Evolutionary conservation across 1,140 invertebrate species (phyloP), one percentile per base, ranked within the genome.

Genomic region (Caenorhabditis briggsae): DNA sequence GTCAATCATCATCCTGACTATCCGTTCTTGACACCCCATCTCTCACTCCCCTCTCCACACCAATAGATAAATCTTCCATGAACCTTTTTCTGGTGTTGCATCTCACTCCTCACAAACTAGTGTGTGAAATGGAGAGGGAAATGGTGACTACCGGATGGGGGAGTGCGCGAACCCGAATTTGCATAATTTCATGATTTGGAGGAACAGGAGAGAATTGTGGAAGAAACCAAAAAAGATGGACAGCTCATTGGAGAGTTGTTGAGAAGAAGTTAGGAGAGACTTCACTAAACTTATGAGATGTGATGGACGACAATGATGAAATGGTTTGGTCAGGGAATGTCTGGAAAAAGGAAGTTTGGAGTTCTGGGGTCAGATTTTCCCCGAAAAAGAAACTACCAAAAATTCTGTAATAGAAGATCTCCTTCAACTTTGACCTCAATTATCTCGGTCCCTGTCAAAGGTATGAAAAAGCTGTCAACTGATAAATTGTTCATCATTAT

Each of bases 101-200:
- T 33, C 56, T 20, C 56, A 8, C 64, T 70, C 20, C 33, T 46
- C 7, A n/a, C 6, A 46, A 16, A 25, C 6, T 53, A 43, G 70
- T 18, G 46, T 43, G n/a, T 5, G 9, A 20, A 46, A 23, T 25
- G 16, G 46, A 48, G 23, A 25, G 33, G 41, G 46, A 20, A 16
- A 25, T 14, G 18, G 64, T 5, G 64, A 46, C 16, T 14, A n/a
- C 41, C 33, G 25, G 25, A 41, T 33, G 23, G 61, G 25, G 41
- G 12, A 46, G 43, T 78, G 70, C 46, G 43, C 43, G 43, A 78
- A 50, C 20, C 23, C 33, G 33, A 14, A 70, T 70, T 70, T 46
- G 65, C 65, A 70, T 70, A 70, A 70, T 70, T 70, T 70, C 65
- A 43, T 70, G 65, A 64, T 33, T 33, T 64, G 61, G n/a, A 59